Evolutionary conservation across 2,797 vertebrate genomes (phyloP).

Genomic region (Moxostoma hubbsi): DNA sequence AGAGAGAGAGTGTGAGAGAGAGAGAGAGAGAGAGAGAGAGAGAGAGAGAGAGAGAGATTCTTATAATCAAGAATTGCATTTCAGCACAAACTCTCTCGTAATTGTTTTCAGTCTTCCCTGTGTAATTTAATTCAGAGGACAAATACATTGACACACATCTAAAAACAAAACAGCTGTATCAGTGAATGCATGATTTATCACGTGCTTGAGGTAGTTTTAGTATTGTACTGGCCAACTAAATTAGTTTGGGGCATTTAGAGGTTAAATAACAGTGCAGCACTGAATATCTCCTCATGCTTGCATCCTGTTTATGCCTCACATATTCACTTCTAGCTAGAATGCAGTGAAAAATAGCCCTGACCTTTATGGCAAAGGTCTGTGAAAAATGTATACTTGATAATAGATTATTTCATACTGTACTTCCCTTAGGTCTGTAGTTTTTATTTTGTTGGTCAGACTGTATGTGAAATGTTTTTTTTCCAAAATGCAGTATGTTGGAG

Average conservation of each 20-base stretch:
- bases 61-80: slow-evolving; percentile 39
- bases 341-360: slow-evolving; percentile 31
- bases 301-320: slow-evolving; percentile 27
- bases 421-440: too few relatives aligned
- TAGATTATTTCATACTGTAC: slow-evolving; percentile 17
- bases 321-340: slow-evolving; percentile 6
- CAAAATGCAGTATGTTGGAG: too few relatives aligned
- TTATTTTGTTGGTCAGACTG: too few relatives aligned
- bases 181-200: not conserved
- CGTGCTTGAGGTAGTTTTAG: slow-evolving; percentile 11
- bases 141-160: slow-evolving; percentile 31
- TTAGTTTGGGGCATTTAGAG: slow-evolving; percentile 26
- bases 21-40: not conserved
- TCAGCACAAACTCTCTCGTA: not conserved
- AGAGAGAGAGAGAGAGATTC: too few relatives aligned
- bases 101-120: slow-evolving; percentile 28
- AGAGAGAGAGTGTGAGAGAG: not conserved
- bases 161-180: slow-evolving; percentile 36
- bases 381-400: slow-evolving; percentile 5
- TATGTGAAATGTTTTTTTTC: not conserved
- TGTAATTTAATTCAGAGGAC: slow-evolving; percentile 31
- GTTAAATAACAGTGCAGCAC: slow-evolving; percentile 27
- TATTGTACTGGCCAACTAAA: not conserved
- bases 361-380: slow-evolving; percentile 30
- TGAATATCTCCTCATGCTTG: not conserved